A percentile compares a stretch with the other conserved stretches of the same genome.
These are phyloP conservation scores for Platyura marginata DNA, from an alignment of 1,140 invertebrate genomes.

Conservation along the genomic window DNA sequence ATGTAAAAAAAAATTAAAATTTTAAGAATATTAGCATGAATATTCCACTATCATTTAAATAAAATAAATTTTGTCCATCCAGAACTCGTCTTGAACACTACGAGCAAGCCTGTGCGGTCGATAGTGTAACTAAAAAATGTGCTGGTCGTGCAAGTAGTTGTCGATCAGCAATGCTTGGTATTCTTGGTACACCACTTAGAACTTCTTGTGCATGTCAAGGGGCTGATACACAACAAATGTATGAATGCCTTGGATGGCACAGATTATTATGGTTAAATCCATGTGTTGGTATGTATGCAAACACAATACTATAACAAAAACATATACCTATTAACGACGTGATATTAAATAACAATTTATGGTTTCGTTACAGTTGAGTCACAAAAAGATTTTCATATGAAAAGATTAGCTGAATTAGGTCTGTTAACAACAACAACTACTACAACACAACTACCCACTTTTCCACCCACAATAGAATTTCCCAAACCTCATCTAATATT, in stretches of 20 bases:
- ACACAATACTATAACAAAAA: too few species aligned
- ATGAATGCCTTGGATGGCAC: constrained; percentile 78
- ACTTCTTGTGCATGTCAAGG: constrained; percentile 71
- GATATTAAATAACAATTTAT: background rate
- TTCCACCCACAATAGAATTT: too few species aligned
- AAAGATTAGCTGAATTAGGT: constrained; percentile 30
- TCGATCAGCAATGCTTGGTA: constrained; percentile 61
- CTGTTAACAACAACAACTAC: constrained; percentile 28
- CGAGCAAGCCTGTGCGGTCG: constrained; percentile 77
- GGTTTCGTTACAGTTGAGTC: constrained; percentile 63
- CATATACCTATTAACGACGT: too few species aligned
- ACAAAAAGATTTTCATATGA: constrained; percentile 71
- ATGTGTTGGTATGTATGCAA: constrained; percentile 80
- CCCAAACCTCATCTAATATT: too few species aligned
- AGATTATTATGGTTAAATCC: constrained; percentile 79
- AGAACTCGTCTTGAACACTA: constrained; percentile 46
- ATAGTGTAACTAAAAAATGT: constrained; percentile 71
- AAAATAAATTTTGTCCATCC: too few species aligned
- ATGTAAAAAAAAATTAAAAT: background rate
- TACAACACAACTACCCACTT: too few species aligned
- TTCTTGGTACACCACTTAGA: constrained; percentile 66
- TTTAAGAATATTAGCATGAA: too few species aligned
- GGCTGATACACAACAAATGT: constrained; percentile 58
- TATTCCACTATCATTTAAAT: too few species aligned
- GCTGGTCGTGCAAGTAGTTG: constrained; percentile 66